Conservation (phyloP, 2,888 invertebrate species). For the Gastracanthus pulcherrimus region DNA sequence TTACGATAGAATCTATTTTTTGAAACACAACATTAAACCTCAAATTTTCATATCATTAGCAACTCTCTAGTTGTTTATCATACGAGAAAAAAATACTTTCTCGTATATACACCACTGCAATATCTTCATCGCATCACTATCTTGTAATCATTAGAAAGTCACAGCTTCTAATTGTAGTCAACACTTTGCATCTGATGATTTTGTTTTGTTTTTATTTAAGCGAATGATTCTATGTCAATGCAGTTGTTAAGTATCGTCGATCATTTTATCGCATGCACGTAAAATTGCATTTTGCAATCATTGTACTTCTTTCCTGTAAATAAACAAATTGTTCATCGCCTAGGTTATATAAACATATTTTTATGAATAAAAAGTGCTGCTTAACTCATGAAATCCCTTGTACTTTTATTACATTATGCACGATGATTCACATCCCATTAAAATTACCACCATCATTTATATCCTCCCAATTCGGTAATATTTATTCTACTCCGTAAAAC, state of each 20-base stretch:
- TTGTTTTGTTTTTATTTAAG: slow-evolving; percentile 40
- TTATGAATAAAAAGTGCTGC: slow-evolving; percentile 52
- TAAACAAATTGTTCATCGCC: slow-evolving; percentile 27
- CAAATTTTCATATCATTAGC: slow-evolving; percentile 14
- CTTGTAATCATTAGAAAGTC: slow-evolving; percentile 35
- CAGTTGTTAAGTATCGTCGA: slow-evolving; percentile 22
- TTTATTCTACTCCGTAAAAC: slow-evolving; percentile 8
- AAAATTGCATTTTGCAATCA: slow-evolving; percentile 12
- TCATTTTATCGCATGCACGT: not conserved
- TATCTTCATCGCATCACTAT: slow-evolving; percentile 25
- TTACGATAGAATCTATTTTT: not conserved
- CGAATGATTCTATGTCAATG: slow-evolving; percentile 27
- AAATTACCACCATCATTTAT: not conserved
- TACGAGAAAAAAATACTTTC: slow-evolving; percentile 8
- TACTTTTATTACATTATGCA: slow-evolving; percentile 1
- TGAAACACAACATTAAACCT: slow-evolving; percentile 5
- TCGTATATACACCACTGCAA: slow-evolving; percentile 17
- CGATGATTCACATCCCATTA: not conserved
- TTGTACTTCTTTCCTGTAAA: slow-evolving; percentile 39
- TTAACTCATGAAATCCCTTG: slow-evolving; percentile 10
- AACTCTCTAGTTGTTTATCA: not conserved
- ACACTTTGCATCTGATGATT: slow-evolving; percentile 2
- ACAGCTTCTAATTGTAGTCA: slow-evolving; percentile 28
- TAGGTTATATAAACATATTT: slow-evolving; percentile 51
- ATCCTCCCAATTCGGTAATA: not conserved